Percentiles rank a stretch among this genome's conserved stretches.
Conservation (phyloP, 2,888 invertebrate genomes). For the Orthosia cruda region DNA sequence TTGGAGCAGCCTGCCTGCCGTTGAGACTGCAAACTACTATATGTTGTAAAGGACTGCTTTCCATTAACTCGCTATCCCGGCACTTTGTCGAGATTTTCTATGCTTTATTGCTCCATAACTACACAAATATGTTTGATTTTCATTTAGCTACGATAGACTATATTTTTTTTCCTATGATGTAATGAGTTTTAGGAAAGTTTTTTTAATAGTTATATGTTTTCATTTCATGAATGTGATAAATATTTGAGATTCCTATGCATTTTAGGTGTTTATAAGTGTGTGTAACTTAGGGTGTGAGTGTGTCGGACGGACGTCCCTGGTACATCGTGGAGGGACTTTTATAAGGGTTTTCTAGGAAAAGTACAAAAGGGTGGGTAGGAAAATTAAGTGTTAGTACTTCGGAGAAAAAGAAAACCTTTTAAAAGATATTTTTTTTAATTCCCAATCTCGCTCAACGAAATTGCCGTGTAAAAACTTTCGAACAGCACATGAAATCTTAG, state of each 20-base stretch:
- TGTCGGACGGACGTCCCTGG: background rate
- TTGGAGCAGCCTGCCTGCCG: slow-evolving; percentile 13
- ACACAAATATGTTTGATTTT: background rate
- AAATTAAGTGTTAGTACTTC: background rate
- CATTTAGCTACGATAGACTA: background rate
- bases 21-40: slow-evolving; percentile 27
- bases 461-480: slow-evolving; percentile 1
- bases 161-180: background rate
- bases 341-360: too few relatives aligned
- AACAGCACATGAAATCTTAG: slow-evolving; percentile 26
- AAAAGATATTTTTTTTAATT: background rate
- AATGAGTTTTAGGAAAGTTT: too few relatives aligned
- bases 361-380: accelerated
- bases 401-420: background rate
- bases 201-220: too few relatives aligned
- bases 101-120: background rate
- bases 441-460: background rate
- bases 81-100: slow-evolving; percentile 7
- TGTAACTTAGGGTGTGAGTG: too few relatives aligned
- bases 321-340: background rate
- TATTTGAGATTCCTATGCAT: too few relatives aligned
- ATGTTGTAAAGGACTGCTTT: slow-evolving; percentile 26
- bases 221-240: too few relatives aligned
- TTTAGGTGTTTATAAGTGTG: too few relatives aligned
- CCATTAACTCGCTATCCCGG: slow-evolving; percentile 19